These are phyloP conservation scores for Eupithecia insigniata DNA, from an alignment of 2,888 invertebrate genomes.

Conservation along the genomic window DNA sequence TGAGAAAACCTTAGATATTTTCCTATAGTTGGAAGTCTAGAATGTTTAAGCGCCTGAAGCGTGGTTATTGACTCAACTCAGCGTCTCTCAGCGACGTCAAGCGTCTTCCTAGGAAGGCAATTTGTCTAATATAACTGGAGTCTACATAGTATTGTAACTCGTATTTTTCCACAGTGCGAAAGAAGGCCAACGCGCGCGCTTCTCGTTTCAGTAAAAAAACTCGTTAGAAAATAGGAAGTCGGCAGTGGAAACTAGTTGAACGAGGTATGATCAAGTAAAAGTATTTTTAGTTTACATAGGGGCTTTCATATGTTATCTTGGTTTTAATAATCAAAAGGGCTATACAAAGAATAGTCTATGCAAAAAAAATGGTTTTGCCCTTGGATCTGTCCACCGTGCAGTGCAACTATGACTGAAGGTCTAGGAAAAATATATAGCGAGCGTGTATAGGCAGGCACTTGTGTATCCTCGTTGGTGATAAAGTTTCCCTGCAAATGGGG, in stretches of 20 bases:
- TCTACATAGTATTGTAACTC: conserved; percentile 26
- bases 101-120: background rate
- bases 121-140: conserved; percentile 1
- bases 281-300: conserved; percentile 58
- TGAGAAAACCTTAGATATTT: background rate
- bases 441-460: background rate
- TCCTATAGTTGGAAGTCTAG: background rate
- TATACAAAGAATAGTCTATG: too few species aligned
- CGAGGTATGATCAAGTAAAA: conserved; percentile 60
- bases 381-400: background rate
- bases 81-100: too few species aligned
- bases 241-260: conserved; percentile 69
- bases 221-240: conserved; percentile 83
- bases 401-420: background rate
- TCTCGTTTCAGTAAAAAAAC: conserved; percentile 65
- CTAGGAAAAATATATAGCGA: background rate
- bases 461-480: conserved; percentile 1
- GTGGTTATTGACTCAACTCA: background rate
- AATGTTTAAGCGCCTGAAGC: background rate
- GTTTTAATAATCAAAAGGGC: background rate
- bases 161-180: conserved; percentile 68
- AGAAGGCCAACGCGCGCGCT: conserved; percentile 61
- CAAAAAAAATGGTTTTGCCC: background rate
- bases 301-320: background rate
- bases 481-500: conserved; percentile 10